Percentiles rank a stretch among this genome's conserved stretches.
Conservation (phyloP, 2,113 vertebrate species). For the Benthochromis sp. region DNA sequence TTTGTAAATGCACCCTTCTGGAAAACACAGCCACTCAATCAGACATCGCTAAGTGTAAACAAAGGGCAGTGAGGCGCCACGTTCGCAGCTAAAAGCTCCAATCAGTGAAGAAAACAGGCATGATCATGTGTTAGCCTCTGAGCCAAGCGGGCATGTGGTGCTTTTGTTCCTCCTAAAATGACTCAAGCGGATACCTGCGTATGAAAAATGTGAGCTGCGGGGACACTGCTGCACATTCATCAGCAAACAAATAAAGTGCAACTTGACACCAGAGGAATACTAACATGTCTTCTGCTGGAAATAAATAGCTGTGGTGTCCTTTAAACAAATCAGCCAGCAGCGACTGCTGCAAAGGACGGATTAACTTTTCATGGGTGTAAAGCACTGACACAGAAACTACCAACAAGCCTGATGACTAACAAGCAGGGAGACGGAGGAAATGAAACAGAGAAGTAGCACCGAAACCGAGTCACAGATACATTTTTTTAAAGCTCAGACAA, state of each 20-base stretch:
- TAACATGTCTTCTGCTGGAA: not conserved
- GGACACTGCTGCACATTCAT: not conserved
- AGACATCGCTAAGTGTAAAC: constrained; percentile 19
- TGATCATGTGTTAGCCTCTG: constrained; percentile 21
- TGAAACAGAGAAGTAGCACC: not conserved
- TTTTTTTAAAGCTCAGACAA: not conserved
- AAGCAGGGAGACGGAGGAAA: not conserved
- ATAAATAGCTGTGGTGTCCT: constrained; percentile 1
- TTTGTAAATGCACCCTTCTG: not conserved
- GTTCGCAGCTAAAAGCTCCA: not conserved
- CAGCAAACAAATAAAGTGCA: constrained; percentile 13
- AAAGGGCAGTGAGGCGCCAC: not conserved
- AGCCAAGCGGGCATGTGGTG: not conserved
- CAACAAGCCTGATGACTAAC: not conserved
- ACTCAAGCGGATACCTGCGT: constrained; percentile 24
- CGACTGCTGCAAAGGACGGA: not conserved
- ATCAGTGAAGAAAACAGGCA: constrained; percentile 1
- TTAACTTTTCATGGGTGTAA: not conserved
- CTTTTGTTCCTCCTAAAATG: constrained; percentile 13
- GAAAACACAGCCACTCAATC: not conserved
- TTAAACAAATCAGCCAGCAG: constrained; percentile 12
- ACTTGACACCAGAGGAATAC: constrained; percentile 15
- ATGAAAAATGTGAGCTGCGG: not conserved
- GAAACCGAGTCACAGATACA: not conserved
- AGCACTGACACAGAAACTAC: not conserved